Conservation (phyloP, 2,797 vertebrate species). For the Bufotes viridis region DNA sequence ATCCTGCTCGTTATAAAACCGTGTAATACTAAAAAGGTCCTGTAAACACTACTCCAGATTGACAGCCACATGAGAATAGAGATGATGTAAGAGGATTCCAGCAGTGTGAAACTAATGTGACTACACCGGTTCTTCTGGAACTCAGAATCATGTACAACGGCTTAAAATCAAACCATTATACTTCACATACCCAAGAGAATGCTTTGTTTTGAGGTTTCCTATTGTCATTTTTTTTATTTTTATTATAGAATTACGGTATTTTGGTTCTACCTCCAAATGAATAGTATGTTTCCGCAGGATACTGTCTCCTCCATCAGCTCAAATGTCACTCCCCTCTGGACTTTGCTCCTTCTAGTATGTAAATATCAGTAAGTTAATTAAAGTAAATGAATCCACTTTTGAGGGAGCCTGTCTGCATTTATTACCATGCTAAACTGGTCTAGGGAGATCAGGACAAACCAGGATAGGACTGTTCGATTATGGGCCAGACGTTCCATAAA, state of each 20-base stretch:
- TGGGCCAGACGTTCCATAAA: no score
- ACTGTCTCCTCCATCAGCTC: neutral
- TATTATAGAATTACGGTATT: neutral
- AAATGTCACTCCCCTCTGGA: neutral
- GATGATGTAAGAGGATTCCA: neutral
- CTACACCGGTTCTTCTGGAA: constrained; percentile 26
- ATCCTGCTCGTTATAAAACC: neutral
- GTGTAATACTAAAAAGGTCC: neutral
- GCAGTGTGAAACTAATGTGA: constrained; percentile 12
- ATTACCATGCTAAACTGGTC: no score
- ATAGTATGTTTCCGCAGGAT: neutral
- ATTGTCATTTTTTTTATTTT: neutral
- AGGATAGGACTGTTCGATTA: no score
- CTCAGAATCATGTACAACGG: neutral
- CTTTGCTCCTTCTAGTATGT: no score
- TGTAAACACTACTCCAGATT: neutral
- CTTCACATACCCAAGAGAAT: neutral
- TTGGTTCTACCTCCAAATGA: neutral
- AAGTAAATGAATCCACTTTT: no score
- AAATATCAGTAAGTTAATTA: no score
- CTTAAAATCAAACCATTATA: neutral
- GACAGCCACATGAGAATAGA: neutral
- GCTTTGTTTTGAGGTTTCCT: neutral
- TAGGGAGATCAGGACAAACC: no score
- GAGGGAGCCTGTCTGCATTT: no score